phyloP scores from a whole-genome alignment of 2,113 vertebrate species.

The Platichthys stellatus region DNA sequence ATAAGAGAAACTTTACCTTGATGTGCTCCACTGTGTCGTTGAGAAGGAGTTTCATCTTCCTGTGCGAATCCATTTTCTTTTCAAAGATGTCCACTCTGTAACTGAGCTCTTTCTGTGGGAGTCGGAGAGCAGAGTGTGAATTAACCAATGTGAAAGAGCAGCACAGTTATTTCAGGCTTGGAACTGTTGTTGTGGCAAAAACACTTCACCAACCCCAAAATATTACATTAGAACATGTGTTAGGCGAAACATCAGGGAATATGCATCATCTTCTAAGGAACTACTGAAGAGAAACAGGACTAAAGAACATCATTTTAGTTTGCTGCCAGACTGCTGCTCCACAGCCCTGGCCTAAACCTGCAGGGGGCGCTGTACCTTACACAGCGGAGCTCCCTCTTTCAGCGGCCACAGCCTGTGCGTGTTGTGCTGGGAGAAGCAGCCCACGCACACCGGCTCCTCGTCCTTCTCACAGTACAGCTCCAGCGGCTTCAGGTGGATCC shows the following conservation, averaged over 20 bases:
- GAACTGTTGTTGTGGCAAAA: no score
- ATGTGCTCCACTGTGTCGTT: slow-evolving; percentile 59
- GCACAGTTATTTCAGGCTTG: not conserved
- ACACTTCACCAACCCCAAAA: not conserved
- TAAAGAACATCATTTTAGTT: no score
- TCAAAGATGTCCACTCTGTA: slow-evolving; percentile 76
- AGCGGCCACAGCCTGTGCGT: slow-evolving; percentile 61
- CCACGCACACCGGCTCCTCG: slow-evolving; percentile 78
- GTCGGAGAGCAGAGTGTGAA: not conserved
- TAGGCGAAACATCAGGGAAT: no score
- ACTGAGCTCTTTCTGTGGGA: slow-evolving; percentile 68
- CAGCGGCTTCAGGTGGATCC: slow-evolving; percentile 74
- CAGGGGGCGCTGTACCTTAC: slow-evolving; percentile 67
- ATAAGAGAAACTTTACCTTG: slow-evolving; percentile 67
- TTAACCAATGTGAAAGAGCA: not conserved
- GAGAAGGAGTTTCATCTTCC: slow-evolving; percentile 62
- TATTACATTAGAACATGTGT: not conserved
- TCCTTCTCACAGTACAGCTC: slow-evolving; percentile 81
- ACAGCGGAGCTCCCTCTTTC: slow-evolving; percentile 40
- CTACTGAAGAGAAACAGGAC: no score
- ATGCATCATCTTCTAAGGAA: no score
- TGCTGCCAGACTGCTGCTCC: no score
- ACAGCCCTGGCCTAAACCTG: not conserved
- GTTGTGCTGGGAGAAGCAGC: slow-evolving; percentile 71
- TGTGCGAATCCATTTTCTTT: slow-evolving; percentile 70